Conservation (phyloP, 2,888 invertebrate genomes). For the Tinea semifulvella region DNA sequence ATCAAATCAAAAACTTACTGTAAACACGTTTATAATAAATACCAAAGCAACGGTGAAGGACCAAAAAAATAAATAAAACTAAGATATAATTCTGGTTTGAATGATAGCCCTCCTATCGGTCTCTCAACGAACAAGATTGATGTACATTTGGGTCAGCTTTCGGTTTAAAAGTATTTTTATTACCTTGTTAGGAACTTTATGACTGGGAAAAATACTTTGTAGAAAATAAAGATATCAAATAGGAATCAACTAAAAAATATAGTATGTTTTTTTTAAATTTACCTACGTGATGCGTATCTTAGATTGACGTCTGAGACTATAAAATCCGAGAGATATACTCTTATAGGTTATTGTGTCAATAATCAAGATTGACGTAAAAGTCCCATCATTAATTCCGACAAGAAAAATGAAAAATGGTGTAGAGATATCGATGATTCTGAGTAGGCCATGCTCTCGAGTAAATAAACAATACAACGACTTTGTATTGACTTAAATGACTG, state of each 20-base stretch:
- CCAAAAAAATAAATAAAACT: not conserved
- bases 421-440: too few species aligned
- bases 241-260: not conserved
- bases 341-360: not conserved
- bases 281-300: slow-evolving; percentile 3
- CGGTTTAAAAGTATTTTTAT: slow-evolving; percentile 13
- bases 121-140: slow-evolving; percentile 8
- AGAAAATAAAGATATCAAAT: slow-evolving; percentile 5
- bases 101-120: slow-evolving; percentile 7
- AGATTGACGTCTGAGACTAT: slow-evolving; percentile 2
- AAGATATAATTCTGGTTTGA: slow-evolving; percentile 8
- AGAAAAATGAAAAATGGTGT: not conserved
- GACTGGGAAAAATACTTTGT: slow-evolving; percentile 11
- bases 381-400: not conserved
- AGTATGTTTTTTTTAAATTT: not conserved
- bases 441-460: too few species aligned
- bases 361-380: not conserved
- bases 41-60: not conserved
- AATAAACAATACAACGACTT: too few species aligned
- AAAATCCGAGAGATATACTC: slow-evolving; percentile 3
- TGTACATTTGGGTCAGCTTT: slow-evolving; percentile 7
- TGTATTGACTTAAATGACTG: too few species aligned
- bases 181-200: slow-evolving; percentile 12
- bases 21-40: not conserved
- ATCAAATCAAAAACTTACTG: slow-evolving; percentile 7